Evolutionary conservation across 2,113 vertebrate genomes (phyloP).

Genomic region (Platichthys flesus): DNA sequence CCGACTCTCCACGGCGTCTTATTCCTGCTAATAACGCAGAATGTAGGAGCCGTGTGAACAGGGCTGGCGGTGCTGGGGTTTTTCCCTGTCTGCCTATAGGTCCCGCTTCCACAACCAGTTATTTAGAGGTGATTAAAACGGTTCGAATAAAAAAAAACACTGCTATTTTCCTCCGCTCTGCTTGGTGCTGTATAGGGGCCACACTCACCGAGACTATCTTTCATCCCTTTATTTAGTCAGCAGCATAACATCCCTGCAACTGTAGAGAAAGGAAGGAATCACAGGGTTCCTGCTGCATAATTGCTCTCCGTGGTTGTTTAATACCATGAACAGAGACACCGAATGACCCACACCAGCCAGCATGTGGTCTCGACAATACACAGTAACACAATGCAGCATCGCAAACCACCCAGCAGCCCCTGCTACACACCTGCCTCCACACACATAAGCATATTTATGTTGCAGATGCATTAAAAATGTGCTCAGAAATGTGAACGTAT

Average conservation of each 20-base stretch:
- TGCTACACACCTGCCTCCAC: not conserved
- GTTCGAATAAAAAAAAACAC: not conserved
- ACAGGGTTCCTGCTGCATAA: slow-evolving; percentile 2
- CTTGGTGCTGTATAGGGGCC: not conserved
- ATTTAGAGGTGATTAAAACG: not conserved
- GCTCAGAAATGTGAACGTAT: not conserved
- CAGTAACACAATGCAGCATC: not conserved
- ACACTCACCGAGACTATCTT: not conserved
- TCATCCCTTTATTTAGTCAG: not conserved
- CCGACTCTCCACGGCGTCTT: not conserved
- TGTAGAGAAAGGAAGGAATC: slow-evolving; percentile 5
- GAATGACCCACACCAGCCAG: not conserved
- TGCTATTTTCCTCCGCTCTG: not conserved
- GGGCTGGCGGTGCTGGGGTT: not conserved
- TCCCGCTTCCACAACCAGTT: too few species aligned
- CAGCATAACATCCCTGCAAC: not conserved
- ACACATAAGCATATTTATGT: not conserved
- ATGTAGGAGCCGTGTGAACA: not conserved
- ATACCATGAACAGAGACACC: not conserved
- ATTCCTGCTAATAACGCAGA: not conserved
- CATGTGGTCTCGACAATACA: not conserved
- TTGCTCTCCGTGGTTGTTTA: slow-evolving; percentile 9
- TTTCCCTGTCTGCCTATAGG: not conserved
- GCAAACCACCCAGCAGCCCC: not conserved
- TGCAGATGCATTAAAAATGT: not conserved